Evolutionary conservation across 2,888 invertebrate genomes (phyloP).

Genomic region (Cantharis lateralis): DNA sequence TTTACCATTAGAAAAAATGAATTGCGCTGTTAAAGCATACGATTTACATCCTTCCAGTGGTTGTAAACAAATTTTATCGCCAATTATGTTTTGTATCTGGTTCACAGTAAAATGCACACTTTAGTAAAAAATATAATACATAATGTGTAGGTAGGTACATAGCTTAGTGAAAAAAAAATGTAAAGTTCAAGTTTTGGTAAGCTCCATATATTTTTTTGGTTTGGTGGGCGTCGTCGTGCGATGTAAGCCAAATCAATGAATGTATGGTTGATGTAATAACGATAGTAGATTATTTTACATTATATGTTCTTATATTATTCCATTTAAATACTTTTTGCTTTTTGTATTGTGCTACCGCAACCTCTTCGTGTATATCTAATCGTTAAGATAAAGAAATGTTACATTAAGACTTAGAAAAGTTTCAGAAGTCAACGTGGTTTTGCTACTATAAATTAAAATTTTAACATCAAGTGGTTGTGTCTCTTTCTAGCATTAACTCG

Average conservation of each 20-base stretch:
- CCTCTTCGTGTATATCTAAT: constrained; percentile 17
- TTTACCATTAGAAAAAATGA: constrained; percentile 83
- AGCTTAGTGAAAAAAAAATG: background rate
- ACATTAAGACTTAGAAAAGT: constrained; percentile 1
- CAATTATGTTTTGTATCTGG: constrained; percentile 26
- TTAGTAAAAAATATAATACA: constrained; percentile 25
- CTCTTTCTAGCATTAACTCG: constrained; percentile 41
- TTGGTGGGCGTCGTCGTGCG: background rate
- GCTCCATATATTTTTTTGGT: background rate
- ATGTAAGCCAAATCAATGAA: background rate
- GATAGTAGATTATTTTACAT: constrained; percentile 11
- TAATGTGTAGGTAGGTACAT: constrained; percentile 12
- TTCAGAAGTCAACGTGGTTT: background rate
- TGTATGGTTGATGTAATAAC: background rate
- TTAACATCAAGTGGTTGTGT: constrained; percentile 46
- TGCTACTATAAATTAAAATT: background rate
- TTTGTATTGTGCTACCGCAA: constrained; percentile 26
- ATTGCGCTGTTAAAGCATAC: constrained; percentile 71
- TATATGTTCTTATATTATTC: constrained; percentile 12
- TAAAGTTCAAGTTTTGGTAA: background rate
- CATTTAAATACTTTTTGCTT: constrained; percentile 6
- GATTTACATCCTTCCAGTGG: constrained; percentile 37
- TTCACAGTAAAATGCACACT: constrained; percentile 33
- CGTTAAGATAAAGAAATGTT: constrained; percentile 6
- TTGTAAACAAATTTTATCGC: constrained; percentile 30